Evolutionary conservation across 2,797 vertebrate genomes (phyloP).

Genomic region (Danio kyathit): DNA sequence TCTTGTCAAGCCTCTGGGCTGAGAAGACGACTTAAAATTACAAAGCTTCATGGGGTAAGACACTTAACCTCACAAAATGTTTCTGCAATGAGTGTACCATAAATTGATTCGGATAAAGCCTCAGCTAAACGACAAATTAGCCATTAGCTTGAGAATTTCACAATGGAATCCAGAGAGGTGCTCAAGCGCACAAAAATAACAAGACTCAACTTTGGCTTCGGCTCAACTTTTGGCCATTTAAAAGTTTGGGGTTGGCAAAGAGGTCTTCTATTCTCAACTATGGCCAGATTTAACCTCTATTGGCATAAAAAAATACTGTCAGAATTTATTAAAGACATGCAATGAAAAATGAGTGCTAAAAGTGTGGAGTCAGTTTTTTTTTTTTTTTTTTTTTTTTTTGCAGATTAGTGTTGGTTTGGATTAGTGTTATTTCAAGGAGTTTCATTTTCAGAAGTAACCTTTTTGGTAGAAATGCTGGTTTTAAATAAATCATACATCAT

Average conservation of each 20-base stretch:
- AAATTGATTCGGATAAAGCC: conserved; percentile 27
- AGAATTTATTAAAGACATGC: too few species aligned
- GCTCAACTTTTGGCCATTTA: not conserved
- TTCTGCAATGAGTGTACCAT: conserved; percentile 7
- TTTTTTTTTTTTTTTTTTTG: too few species aligned
- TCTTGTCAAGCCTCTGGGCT: conserved; percentile 20
- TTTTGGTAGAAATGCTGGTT: too few species aligned
- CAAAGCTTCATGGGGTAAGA: conserved; percentile 13
- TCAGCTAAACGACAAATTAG: conserved; percentile 14
- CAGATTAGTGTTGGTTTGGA: too few species aligned
- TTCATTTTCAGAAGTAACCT: too few species aligned
- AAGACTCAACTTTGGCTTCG: conserved; percentile 1
- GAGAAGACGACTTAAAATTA: conserved; percentile 12
- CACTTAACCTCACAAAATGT: not conserved
- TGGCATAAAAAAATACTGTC: too few species aligned
- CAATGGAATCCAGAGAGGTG: not conserved
- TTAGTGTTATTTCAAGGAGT: too few species aligned
- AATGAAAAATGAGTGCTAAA: too few species aligned
- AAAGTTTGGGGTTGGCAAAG: not conserved
- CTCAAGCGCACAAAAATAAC: conserved; percentile 5
- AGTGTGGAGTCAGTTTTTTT: too few species aligned
- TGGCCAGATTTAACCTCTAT: too few species aligned
- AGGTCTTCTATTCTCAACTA: too few species aligned
- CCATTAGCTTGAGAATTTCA: not conserved
- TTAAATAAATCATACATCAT: too few species aligned